Evolutionary conservation across 2,113 vertebrate genomes (phyloP).

Genomic region (Numenius arquata): DNA sequence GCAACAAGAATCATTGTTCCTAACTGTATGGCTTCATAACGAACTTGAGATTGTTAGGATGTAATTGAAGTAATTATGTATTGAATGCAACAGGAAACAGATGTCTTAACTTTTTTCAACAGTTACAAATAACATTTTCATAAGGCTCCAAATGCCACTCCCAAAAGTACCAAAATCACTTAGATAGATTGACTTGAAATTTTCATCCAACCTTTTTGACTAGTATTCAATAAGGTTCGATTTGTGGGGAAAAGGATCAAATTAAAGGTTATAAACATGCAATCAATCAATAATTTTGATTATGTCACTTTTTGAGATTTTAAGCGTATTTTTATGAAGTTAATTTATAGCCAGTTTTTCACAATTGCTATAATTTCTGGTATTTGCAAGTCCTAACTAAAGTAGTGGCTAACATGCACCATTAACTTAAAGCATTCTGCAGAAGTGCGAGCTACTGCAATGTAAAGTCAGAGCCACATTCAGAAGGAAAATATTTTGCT

Average conservation of each 20-base stretch:
- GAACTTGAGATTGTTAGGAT: not conserved
- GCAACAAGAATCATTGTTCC: constrained; percentile 20
- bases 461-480: constrained; percentile 50
- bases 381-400: not conserved
- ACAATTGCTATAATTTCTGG: not conserved
- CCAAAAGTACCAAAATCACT: not conserved
- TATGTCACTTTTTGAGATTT: not conserved
- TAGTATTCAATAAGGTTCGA: not conserved
- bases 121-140: not conserved
- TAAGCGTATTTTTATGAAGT: not conserved
- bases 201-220: not conserved
- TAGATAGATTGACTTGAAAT: not conserved
- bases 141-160: not conserved
- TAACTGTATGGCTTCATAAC: not conserved
- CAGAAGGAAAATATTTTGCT: constrained; percentile 75
- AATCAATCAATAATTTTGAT: not conserved
- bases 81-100: constrained; percentile 46
- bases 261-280: not conserved
- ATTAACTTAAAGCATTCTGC: not conserved
- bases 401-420: not conserved
- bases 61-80: constrained; percentile 28
- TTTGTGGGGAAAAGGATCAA: not conserved
- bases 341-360: not conserved
- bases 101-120: constrained; percentile 4
- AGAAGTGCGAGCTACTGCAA: not conserved